Evolutionary conservation across 2,888 invertebrate species (phyloP).

Genomic region (Philaethria dido): DNA sequence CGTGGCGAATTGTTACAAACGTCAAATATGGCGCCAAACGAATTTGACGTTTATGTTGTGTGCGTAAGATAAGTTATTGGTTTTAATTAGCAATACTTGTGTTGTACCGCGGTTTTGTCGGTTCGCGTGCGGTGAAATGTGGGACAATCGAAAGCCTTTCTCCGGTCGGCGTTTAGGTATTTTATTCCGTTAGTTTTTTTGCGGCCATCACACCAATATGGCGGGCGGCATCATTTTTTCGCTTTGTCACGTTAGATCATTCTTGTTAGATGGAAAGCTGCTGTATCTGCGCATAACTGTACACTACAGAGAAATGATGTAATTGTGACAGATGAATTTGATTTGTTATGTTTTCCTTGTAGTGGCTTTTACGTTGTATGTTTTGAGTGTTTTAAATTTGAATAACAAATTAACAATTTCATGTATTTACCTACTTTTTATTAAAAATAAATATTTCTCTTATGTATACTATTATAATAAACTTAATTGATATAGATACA

Average conservation of each 20-base stretch:
- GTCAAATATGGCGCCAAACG: constrained; percentile 64
- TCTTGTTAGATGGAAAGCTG: constrained; percentile 81
- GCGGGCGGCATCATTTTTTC: constrained; percentile 80
- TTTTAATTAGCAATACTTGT: constrained; percentile 53
- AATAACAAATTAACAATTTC: too few relatives aligned
- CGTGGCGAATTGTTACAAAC: constrained; percentile 59
- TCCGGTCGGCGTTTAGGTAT: constrained; percentile 79
- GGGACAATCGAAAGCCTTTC: constrained; percentile 84
- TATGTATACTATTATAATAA: not conserved
- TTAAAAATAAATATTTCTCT: not conserved
- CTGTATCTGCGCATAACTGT: constrained; percentile 77
- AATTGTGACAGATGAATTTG: constrained; percentile 60
- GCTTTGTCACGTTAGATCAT: constrained; percentile 84
- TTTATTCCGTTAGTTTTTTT: constrained; percentile 84
- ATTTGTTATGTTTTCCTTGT: constrained; percentile 1
- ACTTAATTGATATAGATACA: too few relatives aligned
- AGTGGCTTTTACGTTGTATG: not conserved
- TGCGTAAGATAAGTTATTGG: constrained; percentile 60
- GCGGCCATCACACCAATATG: constrained; percentile 78
- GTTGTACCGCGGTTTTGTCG: constrained; percentile 63
- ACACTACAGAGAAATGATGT: constrained; percentile 70
- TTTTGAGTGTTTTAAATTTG: not conserved
- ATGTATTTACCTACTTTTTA: not conserved
- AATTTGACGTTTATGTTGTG: constrained; percentile 58
- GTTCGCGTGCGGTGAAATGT: constrained; percentile 80